These are phyloP conservation scores for Drosophila subobscura DNA, from an alignment of 1,140 invertebrate species.

Conservation along the genomic window DNA sequence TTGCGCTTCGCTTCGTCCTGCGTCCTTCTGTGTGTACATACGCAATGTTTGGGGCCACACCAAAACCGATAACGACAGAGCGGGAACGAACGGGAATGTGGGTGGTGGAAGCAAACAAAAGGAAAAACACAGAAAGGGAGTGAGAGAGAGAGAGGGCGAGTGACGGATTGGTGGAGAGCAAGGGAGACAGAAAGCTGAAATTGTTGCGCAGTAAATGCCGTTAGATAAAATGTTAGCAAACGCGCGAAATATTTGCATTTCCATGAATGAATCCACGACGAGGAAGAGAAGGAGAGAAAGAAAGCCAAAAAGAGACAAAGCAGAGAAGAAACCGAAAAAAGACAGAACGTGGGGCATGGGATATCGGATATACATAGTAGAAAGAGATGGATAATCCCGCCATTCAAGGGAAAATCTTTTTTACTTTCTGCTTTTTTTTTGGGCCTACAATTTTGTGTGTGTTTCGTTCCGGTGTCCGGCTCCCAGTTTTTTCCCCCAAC, in stretches of 20 bases:
- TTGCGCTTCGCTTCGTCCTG: constrained; percentile 23
- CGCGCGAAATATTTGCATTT: constrained; percentile 66
- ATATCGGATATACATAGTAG: background rate
- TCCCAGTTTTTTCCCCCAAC: constrained; percentile 14
- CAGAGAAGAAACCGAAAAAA: background rate
- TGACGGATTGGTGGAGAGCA: background rate
- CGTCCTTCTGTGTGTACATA: constrained; percentile 17
- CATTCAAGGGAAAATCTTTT: constrained; percentile 27
- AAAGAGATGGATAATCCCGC: constrained; percentile 5
- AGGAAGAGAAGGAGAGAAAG: background rate
- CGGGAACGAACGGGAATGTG: background rate
- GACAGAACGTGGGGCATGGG: background rate
- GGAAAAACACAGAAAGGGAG: constrained; percentile 1
- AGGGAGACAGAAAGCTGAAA: constrained; percentile 4
- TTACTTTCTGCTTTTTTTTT: constrained; percentile 1
- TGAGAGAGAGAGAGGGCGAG: constrained; percentile 8
- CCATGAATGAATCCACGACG: constrained; percentile 46
- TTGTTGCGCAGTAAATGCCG: constrained; percentile 52
- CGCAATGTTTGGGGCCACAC: constrained; percentile 34
- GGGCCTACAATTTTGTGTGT: constrained; percentile 24
- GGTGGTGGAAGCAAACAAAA: background rate
- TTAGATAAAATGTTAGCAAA: constrained; percentile 59
- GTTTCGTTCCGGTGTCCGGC: constrained; percentile 13
- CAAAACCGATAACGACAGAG: constrained; percentile 9
- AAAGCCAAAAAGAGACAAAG: background rate